Base-by-base conservation (phyloP, 1,140 invertebrate species). In the Eriocheir sinensis region DNA sequence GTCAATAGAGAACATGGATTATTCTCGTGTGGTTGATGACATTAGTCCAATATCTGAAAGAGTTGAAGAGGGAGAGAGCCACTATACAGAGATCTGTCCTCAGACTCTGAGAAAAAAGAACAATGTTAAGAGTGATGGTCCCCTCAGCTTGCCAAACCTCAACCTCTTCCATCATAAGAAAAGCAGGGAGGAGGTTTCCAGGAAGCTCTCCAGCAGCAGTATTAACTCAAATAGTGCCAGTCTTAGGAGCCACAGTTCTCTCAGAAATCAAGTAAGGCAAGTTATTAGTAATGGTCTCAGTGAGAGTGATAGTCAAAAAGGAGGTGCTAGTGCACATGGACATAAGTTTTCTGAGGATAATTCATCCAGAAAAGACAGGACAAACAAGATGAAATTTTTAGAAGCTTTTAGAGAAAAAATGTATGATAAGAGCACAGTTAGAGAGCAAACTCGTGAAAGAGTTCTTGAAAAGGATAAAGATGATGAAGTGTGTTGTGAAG, bases 1-100 rank as follows among this genome's bases (percentile, higher is more conserved):
- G 48, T 94, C 94, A 3, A 80, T 94, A 41, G 94, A 94, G 41
- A 94, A 94, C 88, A 85, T 92, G 53, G 94, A 94, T 53, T 94
- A 94, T 72, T 94, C 94, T 1, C 89, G 94, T 32, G 94, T 94
- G 34, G 81, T 85, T 8, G 94, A 94, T 30, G 94, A 94, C 48
- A 94, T 94, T 36, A 92, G 94, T 60, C 94, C 94, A 0, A 92
- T 94, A 32, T 90, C 89, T 21, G 94, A 94, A 83, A 94, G 60
- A 15, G 79, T 53, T 27, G 94, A 94, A 48, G 93, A 94, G 30
- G 81, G 8, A 0, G 89, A 91, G 12, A 53, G 79, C 21, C 89
- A 86, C 36, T 94, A 94, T 81, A 80, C 94, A n/a, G 94, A 94
- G 48, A 94, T 94, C 80, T 94, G 94, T 40, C 48, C 91, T 38